phyloP scores from a whole-genome alignment of 2,888 invertebrate genomes.

The Polietes domitor region DNA sequence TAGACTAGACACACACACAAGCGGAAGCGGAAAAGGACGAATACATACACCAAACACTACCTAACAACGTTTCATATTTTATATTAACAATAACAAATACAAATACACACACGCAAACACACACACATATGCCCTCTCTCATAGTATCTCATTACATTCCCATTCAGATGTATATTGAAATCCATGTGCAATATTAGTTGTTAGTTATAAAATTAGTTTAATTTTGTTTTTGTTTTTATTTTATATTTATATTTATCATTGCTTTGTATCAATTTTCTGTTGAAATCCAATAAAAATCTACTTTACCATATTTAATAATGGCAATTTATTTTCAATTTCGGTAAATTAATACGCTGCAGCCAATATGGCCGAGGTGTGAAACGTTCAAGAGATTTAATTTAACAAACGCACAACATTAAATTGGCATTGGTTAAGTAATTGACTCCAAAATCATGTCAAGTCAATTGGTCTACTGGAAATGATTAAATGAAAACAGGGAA shows the following conservation, averaged over 20 bases:
- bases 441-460: too few species aligned
- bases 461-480: too few species aligned
- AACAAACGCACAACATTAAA: too few species aligned
- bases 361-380: too few species aligned
- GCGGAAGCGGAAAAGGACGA: neutral
- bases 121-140: too few species aligned
- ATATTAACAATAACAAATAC: neutral
- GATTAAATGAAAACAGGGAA: too few species aligned
- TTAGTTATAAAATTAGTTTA: slow-evolving; percentile 15
- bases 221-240: slow-evolving; percentile 1
- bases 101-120: too few species aligned
- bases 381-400: too few species aligned
- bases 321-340: neutral
- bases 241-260: neutral
- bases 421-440: too few species aligned
- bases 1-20: neutral
- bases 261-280: neutral
- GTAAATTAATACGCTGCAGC: neutral
- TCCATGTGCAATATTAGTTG: slow-evolving; percentile 35
- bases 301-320: neutral
- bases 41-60: neutral
- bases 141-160: neutral
- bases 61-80: neutral
- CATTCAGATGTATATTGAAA: slow-evolving; percentile 6
- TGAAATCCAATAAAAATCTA: neutral